Base-by-base conservation (phyloP, 2,888 invertebrate species). In the Heliothis peltigera region DNA sequence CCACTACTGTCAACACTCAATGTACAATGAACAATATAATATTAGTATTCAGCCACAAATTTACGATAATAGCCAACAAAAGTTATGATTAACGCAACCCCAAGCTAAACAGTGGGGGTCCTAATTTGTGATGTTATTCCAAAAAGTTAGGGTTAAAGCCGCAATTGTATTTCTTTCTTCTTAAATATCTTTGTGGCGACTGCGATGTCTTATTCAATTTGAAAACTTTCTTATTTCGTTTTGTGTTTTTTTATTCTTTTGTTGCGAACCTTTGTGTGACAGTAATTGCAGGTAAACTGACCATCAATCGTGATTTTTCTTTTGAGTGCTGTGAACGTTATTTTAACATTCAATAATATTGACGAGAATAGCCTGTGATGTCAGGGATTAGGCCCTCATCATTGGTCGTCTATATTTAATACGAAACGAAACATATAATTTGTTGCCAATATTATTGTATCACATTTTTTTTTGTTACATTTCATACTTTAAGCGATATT, bases 41-140 rank as follows among this genome's bases (percentile, higher is more conserved):
- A n/a, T 84, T 79, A 81, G 75, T 72, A 76, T 76, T 78, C 74
- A 70, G 39, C 52, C 25, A 58, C 54, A 55, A 78, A 89, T 89
- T 89, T 89, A 90, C 87, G 88, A 80, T 87, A 89, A 90, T 87
- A 81, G 84, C 82, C 71, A 56, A 70, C 82, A 85, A 85, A 89
- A 89, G 85, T 89, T 89, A 84, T 89, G 88, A 89, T 88, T 89
- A 81, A 81, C 77, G 76, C 75, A 64, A 75, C 70, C 57, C 67
- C 67, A 65, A 54, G 62, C 61, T 52, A 66, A 71, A 67, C 68
- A 69, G 71, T 49, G 28, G 65, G 79, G 48, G 47, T 56, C 71
- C 68, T 82, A 77, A 82, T 83, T 84, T 82, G 77, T 66, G 65
- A 74, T 70, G 70, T 66, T 67, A 57, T 63, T 78, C 59, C 49